These are phyloP conservation scores for Temnothorax unifasciatus DNA, from an alignment of 2,888 invertebrate genomes.

Conservation along the genomic window DNA sequence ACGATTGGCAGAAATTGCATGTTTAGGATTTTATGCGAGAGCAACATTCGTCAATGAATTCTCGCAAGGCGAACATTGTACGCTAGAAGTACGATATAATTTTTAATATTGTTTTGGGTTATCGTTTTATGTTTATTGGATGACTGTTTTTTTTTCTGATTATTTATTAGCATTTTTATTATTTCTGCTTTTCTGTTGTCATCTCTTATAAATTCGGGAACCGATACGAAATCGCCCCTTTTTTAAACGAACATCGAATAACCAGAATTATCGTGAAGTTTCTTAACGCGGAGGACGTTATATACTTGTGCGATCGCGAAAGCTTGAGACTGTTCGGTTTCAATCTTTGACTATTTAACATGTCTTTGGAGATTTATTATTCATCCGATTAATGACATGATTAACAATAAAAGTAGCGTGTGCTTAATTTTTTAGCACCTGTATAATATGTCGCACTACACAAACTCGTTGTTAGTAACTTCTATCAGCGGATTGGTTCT, in stretches of 20 bases:
- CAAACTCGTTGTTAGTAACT: background rate
- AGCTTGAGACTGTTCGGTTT: conserved; percentile 14
- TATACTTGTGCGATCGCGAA: conserved; percentile 12
- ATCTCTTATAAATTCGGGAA: conserved; percentile 11
- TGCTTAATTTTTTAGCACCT: background rate
- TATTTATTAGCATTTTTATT: conserved; percentile 21
- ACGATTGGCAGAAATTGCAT: conserved; percentile 17
- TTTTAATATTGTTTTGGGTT: background rate
- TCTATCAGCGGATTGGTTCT: background rate
- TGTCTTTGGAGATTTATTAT: background rate
- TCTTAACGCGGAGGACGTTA: conserved; percentile 22
- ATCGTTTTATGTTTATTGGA: background rate
- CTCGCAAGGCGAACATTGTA: background rate
- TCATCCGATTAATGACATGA: background rate
- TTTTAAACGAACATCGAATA: background rate
- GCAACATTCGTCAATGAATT: background rate
- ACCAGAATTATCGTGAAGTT: conserved; percentile 2
- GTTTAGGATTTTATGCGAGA: conserved; percentile 1
- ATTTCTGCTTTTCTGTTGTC: conserved; percentile 5
- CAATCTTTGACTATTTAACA: background rate
- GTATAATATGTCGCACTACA: background rate
- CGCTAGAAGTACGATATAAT: background rate
- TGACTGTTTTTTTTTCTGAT: background rate
- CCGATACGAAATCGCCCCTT: conserved; percentile 16
- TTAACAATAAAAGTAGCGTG: background rate